phyloP scores from a whole-genome alignment of 2,113 vertebrate species.

The Sitta europaea region DNA sequence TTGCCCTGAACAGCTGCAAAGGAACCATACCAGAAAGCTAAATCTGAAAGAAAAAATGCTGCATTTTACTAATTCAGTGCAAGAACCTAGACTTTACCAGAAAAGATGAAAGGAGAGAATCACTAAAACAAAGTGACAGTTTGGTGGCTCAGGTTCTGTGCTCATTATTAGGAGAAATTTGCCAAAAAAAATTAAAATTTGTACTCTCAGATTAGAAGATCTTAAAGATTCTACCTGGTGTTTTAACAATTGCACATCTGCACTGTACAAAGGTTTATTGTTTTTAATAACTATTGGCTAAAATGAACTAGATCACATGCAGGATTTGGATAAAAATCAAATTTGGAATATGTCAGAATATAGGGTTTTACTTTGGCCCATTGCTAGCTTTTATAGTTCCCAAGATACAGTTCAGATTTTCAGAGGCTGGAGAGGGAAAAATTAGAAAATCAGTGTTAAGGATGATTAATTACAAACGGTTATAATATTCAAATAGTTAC shows the following conservation, averaged over 20 bases:
- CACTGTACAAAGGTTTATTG: accelerated
- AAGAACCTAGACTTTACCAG: neutral
- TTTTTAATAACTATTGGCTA: neutral
- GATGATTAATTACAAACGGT: slow-evolving; percentile 15
- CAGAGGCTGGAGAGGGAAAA: neutral
- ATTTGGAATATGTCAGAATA: neutral
- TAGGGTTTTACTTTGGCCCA: neutral
- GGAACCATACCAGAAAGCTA: neutral
- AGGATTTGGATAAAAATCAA: neutral
- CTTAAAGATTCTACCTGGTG: neutral
- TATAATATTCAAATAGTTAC: neutral
- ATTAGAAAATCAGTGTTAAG: neutral
- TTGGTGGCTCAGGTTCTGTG: neutral
- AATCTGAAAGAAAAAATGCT: neutral
- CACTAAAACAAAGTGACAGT: neutral
- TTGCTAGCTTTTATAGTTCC: neutral
- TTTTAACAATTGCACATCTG: neutral
- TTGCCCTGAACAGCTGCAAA: neutral
- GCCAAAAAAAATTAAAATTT: neutral
- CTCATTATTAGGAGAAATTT: neutral
- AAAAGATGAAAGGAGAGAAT: neutral
- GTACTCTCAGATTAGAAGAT: neutral
- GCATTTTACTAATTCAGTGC: neutral
- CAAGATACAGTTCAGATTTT: slow-evolving; percentile 1
- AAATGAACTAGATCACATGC: neutral